phyloP scores from a whole-genome alignment of 2,797 vertebrate genomes.

The Tapirus indicus region DNA sequence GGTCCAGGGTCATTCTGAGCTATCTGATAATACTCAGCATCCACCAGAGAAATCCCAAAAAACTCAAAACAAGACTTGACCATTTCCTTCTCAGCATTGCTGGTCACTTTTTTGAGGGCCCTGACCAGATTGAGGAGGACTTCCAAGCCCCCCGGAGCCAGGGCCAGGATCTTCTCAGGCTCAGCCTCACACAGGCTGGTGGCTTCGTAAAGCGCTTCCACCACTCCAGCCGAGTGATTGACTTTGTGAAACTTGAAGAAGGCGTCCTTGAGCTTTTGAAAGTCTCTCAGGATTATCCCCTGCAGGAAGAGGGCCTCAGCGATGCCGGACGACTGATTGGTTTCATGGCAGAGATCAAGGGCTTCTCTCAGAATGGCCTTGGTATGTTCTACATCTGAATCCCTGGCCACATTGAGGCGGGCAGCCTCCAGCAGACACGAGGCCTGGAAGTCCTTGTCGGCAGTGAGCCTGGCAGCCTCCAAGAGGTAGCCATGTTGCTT shows the following conservation, averaged over 20 bases:
- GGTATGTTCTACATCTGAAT: background rate
- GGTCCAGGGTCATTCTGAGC: slow-evolving; percentile 87
- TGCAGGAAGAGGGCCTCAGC: slow-evolving; percentile 88
- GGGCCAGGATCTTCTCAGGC: slow-evolving; percentile 74
- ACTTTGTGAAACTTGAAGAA: slow-evolving; percentile 81
- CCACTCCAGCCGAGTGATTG: slow-evolving; percentile 87
- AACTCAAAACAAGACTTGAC: slow-evolving; percentile 91
- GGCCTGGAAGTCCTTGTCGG: slow-evolving; percentile 86
- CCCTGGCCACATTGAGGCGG: slow-evolving; percentile 76
- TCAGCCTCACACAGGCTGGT: slow-evolving; percentile 62
- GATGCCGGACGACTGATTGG: slow-evolving; percentile 79
- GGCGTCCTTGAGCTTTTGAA: slow-evolving; percentile 75
- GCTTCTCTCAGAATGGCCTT: slow-evolving; percentile 85
- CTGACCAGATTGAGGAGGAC: slow-evolving; percentile 86
- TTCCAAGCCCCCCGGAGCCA: slow-evolving; percentile 81
- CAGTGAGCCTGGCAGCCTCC: slow-evolving; percentile 89
- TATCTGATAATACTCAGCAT: slow-evolving; percentile 85
- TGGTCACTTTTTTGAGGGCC: slow-evolving; percentile 85
- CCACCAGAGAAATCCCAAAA: slow-evolving; percentile 88
- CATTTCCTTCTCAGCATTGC: slow-evolving; percentile 89
- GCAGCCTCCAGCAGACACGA: slow-evolving; percentile 87
- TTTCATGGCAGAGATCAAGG: slow-evolving; percentile 85
- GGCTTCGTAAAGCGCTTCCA: slow-evolving; percentile 87
- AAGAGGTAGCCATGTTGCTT: slow-evolving; percentile 88
- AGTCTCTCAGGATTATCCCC: slow-evolving; percentile 85